Percentiles rank a stretch among this genome's conserved stretches.
These are phyloP conservation scores for Phataginus tricuspis DNA, from an alignment of 2,797 vertebrate genomes.

Conservation along the genomic window DNA sequence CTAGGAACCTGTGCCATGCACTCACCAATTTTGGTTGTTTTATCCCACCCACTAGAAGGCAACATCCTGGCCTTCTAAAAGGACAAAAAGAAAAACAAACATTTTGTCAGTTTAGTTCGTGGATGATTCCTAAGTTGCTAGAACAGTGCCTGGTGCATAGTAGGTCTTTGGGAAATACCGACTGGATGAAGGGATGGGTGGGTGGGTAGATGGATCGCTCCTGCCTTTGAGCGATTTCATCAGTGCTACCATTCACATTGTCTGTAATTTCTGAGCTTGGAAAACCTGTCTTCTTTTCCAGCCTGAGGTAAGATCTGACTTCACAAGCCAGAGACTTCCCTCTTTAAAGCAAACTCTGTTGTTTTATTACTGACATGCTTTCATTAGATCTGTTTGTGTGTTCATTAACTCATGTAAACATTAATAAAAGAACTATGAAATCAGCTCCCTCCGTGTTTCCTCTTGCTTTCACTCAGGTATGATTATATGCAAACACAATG, in stretches of 20 bases:
- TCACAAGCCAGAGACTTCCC: background rate
- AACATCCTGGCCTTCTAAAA: too few relatives aligned
- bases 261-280: background rate
- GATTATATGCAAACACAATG: background rate
- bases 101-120: background rate
- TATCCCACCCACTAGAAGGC: background rate
- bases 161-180: background rate
- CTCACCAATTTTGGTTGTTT: background rate
- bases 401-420: background rate
- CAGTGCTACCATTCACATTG: background rate
- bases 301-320: background rate
- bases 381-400: background rate
- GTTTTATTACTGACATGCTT: background rate
- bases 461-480: background rate
- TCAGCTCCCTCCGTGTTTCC: background rate
- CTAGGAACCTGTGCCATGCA: too few relatives aligned
- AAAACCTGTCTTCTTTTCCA: background rate
- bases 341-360: background rate
- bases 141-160: too few relatives aligned
- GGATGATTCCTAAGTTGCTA: background rate
- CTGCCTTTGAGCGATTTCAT: background rate
- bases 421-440: background rate
- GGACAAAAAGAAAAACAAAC: too few relatives aligned
- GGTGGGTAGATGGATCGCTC: fast-evolving
- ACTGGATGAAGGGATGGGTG: fast-evolving